Evolutionary conservation across 2,888 invertebrate genomes (phyloP).

Genomic region (Morinoia aosen): DNA sequence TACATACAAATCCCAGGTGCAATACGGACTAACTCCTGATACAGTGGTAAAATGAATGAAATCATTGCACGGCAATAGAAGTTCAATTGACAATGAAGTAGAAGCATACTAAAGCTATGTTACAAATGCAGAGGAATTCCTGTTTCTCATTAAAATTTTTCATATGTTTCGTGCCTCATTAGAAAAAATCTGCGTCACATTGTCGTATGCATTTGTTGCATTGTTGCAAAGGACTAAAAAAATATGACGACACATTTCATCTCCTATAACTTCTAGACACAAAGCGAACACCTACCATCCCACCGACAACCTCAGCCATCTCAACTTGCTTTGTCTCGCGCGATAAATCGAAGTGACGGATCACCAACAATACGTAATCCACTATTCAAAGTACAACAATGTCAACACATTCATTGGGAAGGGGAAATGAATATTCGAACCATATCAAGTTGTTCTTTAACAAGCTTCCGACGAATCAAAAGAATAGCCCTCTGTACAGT

Average conservation of each 20-base stretch:
- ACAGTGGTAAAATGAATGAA: not conserved
- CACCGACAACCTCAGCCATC: not conserved
- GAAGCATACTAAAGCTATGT: no score
- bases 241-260: not conserved
- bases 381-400: no score
- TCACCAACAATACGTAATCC: no score
- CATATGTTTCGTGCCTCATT: no score
- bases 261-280: not conserved
- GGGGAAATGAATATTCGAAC: no score
- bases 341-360: not conserved
- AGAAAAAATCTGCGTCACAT: not conserved
- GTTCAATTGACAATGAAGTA: not conserved
- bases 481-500: no score
- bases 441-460: no score
- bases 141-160: no score
- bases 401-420: no score
- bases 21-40: not conserved
- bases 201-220: not conserved
- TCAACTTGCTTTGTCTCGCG: not conserved
- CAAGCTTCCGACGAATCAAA: no score
- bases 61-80: not conserved
- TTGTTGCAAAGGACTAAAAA: not conserved
- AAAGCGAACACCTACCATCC: not conserved
- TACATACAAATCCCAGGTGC: not conserved
- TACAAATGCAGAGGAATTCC: no score